Percentiles rank a stretch among this genome's conserved stretches.
These are phyloP conservation scores for Antennarius maculatus DNA, from an alignment of 2,797 vertebrate species.

Conservation along the genomic window DNA sequence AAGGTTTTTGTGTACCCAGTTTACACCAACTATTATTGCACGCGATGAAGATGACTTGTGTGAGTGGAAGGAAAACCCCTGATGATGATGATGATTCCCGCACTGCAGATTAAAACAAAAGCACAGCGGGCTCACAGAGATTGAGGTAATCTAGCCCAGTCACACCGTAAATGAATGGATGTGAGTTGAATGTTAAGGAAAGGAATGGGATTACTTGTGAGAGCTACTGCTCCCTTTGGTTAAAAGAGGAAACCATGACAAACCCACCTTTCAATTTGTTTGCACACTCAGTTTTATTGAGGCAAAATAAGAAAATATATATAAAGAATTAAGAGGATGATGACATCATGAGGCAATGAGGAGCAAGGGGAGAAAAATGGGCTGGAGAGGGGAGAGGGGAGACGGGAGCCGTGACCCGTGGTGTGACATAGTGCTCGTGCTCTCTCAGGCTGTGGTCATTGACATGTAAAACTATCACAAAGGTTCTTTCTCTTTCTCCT, in stretches of 20 bases:
- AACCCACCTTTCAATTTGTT: slow-evolving; percentile 37
- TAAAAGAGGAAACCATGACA: slow-evolving; percentile 5
- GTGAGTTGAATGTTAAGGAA: slow-evolving; percentile 41
- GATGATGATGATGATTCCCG: slow-evolving; percentile 22
- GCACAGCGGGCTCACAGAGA: slow-evolving; percentile 37
- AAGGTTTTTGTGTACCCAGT: background rate
- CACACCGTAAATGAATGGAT: slow-evolving; percentile 26
- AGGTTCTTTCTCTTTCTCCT: slow-evolving; percentile 59
- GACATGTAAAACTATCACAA: slow-evolving; percentile 78
- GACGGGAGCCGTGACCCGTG: slow-evolving; percentile 57
- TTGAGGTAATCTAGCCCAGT: slow-evolving; percentile 46
- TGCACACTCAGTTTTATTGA: slow-evolving; percentile 48
- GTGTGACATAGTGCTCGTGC: slow-evolving; percentile 72
- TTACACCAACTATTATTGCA: background rate
- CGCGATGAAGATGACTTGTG: slow-evolving; percentile 1
- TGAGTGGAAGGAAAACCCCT: slow-evolving; percentile 16
- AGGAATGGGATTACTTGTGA: slow-evolving; percentile 13
- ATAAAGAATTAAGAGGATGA: slow-evolving; percentile 59
- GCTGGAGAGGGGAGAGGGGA: background rate
- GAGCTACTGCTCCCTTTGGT: slow-evolving; percentile 21
- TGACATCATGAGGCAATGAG: slow-evolving; percentile 70
- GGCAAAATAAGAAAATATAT: slow-evolving; percentile 35
- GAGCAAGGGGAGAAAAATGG: slow-evolving; percentile 46
- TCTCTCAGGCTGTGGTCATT: slow-evolving; percentile 71
- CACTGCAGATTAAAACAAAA: slow-evolving; percentile 50